These are phyloP conservation scores for Rhabdophis nuchalis DNA, from an alignment of 2,797 vertebrate genomes.

Conservation along the genomic window DNA sequence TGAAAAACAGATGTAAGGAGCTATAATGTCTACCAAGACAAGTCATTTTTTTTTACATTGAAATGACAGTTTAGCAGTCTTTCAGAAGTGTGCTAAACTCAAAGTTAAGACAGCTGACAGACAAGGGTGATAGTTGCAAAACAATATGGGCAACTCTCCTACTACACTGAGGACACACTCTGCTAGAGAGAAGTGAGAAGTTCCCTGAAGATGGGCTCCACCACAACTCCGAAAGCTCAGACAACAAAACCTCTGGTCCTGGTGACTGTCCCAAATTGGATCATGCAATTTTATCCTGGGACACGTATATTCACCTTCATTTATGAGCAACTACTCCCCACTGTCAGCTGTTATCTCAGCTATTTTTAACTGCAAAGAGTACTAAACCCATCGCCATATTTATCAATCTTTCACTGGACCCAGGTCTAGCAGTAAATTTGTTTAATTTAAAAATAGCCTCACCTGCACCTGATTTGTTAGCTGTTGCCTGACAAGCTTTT, in stretches of 20 bases:
- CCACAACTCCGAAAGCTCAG: background rate
- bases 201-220: background rate
- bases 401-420: background rate
- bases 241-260: background rate
- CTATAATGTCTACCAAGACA: background rate
- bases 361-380: background rate
- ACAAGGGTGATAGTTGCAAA: background rate
- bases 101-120: background rate
- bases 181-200: background rate
- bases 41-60: background rate
- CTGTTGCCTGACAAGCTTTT: background rate
- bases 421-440: background rate
- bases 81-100: background rate
- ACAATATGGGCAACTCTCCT: background rate
- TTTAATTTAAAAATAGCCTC: background rate
- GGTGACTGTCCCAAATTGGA: background rate
- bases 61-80: background rate
- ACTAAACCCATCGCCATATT: background rate
- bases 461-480: background rate
- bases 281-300: background rate
- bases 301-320: background rate
- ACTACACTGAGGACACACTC: background rate
- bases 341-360: background rate
- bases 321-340: background rate
- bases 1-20: background rate